Evolutionary conservation across 2,113 vertebrate genomes (phyloP), one percentile per base, ranked within the genome.

Genomic region (Bambusicola thoracicus): DNA sequence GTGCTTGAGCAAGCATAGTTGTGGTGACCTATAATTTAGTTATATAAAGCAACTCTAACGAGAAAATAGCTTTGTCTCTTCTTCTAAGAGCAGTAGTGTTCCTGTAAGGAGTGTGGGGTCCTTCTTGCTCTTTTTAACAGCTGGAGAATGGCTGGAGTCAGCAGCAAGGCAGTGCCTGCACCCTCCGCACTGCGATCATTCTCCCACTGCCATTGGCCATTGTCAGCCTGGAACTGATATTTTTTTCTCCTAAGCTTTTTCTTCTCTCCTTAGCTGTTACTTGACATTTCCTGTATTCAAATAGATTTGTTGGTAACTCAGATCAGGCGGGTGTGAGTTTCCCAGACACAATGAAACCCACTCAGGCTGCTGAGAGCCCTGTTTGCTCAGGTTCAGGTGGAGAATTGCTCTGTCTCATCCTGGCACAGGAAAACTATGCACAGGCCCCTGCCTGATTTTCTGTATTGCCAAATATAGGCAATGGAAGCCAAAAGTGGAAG

Each of bases 71-170:
- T 70, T 90, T 55, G 38, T 24, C 29, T 29, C 38, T 67, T 41
- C 4, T 79, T 88, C 55, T 4, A 82, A 91, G 48, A 61, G 16
- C 6, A 89, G 22, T 63, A 81, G 70, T 85, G 94, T 87, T 96
- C 91, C 74, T 95, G 55, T 66, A 51, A 21, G n/a, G 96, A 94
- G 43, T 74, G 79, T 67, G 96, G 85, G 32, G 87, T 95, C 90
- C 72, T 85, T 17, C 70, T 90, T 94, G 95, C 90, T 93, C 90
- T 96, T 97, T 96, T 92, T 95, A 97, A 94, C 96, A 88, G 90
- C 85, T 89, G 89, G 27, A 94, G 92, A 94, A 72, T 90, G 95
- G 41, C 69, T 68, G 82, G 17, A 59, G 82, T 95, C 78, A 63
- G 83, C 92, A 81, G 82, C 24, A 3, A 32, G 89, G 81, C 84